These are phyloP conservation scores for Euclidia mi DNA, from an alignment of 2,888 invertebrate genomes.

Conservation along the genomic window DNA sequence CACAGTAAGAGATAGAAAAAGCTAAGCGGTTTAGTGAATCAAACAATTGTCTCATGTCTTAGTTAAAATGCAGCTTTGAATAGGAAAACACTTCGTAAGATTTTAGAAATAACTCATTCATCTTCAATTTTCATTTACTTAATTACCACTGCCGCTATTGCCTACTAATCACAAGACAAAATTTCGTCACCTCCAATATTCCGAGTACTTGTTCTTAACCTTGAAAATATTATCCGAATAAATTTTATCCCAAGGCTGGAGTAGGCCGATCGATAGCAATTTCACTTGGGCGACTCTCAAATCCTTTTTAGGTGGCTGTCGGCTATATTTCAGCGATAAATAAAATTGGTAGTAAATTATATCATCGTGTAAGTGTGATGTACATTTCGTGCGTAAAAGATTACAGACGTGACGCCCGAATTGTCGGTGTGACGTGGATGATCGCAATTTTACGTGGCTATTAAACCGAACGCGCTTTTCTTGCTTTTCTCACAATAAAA, in stretches of 20 bases:
- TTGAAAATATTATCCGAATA: conserved; percentile 48
- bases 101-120: too few relatives aligned
- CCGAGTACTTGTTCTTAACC: too few relatives aligned
- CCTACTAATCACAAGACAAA: too few relatives aligned
- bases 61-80: too few relatives aligned
- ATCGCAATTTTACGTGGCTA: conserved; percentile 73
- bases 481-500: conserved; percentile 74
- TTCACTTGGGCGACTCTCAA: conserved; percentile 37
- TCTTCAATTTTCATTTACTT: too few relatives aligned
- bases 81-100: too few relatives aligned
- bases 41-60: too few relatives aligned
- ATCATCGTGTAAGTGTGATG: conserved; percentile 63
- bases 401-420: conserved; percentile 72
- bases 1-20: too few relatives aligned
- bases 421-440: conserved; percentile 60
- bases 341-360: conserved; percentile 64
- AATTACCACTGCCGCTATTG: too few relatives aligned
- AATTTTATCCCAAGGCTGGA: conserved; percentile 26
- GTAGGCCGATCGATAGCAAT: conserved; percentile 48
- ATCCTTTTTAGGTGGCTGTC: conserved; percentile 53
- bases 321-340: conserved; percentile 57
- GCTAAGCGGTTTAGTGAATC: too few relatives aligned
- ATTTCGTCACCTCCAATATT: too few relatives aligned
- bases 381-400: conserved; percentile 75
- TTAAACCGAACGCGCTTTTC: conserved; percentile 69